Conservation (phyloP, 2,113 vertebrate species). For the Tiliqua scincoides region DNA sequence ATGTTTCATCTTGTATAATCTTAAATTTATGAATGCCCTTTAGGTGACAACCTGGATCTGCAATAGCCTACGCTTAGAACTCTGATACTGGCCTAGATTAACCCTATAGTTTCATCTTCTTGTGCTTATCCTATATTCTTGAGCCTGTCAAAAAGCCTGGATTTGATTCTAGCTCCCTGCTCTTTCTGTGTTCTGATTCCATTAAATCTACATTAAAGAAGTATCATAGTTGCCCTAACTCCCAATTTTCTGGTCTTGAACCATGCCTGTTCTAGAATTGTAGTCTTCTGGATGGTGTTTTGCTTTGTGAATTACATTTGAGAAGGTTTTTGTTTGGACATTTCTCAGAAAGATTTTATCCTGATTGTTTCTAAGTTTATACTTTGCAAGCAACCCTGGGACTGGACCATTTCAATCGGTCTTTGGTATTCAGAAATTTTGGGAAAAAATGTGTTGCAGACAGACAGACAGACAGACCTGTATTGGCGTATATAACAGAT, state of each 20-base stretch:
- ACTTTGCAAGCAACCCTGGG: neutral
- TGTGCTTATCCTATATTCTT: neutral
- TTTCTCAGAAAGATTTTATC: neutral
- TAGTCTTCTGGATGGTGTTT: neutral
- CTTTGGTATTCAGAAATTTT: neutral
- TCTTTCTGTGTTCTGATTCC: neutral
- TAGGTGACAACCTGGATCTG: neutral
- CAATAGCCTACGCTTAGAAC: neutral
- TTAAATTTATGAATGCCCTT: neutral
- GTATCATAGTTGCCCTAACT: neutral
- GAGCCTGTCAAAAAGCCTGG: neutral
- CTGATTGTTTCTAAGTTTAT: neutral
- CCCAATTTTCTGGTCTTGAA: neutral
- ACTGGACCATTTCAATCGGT: neutral
- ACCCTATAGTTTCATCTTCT: neutral
- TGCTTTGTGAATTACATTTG: neutral
- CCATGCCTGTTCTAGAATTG: neutral
- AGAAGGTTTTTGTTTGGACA: neutral
- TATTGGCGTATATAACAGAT: no score
- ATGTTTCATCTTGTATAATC: neutral
- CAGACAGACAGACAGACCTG: no score
- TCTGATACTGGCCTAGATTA: neutral
- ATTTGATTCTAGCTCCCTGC: neutral
- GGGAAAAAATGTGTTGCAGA: neutral
- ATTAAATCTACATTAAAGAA: neutral